These are phyloP conservation scores for Craseonycteris thonglongyai DNA, from an alignment of 2,113 vertebrate genomes.

Conservation along the genomic window DNA sequence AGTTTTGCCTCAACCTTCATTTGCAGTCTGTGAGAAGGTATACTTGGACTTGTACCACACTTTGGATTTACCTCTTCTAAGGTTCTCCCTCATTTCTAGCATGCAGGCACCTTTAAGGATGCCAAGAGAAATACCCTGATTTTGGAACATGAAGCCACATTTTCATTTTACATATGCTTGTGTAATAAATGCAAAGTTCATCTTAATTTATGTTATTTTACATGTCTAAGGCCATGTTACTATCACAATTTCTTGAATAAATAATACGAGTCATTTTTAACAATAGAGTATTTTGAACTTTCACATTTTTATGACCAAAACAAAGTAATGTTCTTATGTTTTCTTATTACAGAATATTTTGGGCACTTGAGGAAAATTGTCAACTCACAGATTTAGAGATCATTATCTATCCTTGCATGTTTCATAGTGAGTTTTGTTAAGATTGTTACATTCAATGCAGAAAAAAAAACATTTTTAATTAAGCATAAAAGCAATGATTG, in stretches of 20 bases:
- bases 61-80: not conserved
- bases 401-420: not conserved
- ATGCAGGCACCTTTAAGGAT: not conserved
- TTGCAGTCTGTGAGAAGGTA: not conserved
- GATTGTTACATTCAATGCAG: not conserved
- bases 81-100: not conserved
- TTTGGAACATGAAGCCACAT: slow-evolving; percentile 24
- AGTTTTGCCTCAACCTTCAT: not conserved
- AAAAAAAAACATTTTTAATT: too few relatives aligned
- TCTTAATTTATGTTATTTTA: slow-evolving; percentile 24
- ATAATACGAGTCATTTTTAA: not conserved
- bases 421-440: slow-evolving; percentile 34
- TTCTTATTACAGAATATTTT: not conserved
- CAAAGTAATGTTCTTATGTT: not conserved
- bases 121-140: not conserved
- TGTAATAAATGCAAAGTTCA: not conserved
- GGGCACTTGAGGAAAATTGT: not conserved
- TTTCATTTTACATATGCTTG: slow-evolving; percentile 37
- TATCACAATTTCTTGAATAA: not conserved
- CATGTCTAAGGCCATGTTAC: not conserved
- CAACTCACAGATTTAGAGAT: slow-evolving; percentile 18
- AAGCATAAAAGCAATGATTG: not conserved
- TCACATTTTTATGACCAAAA: slow-evolving; percentile 10
- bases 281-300: not conserved
- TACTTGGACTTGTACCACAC: not conserved